These are phyloP conservation scores for Scaptomyza pallida DNA, from an alignment of 1,140 invertebrate genomes.

Conservation along the genomic window DNA sequence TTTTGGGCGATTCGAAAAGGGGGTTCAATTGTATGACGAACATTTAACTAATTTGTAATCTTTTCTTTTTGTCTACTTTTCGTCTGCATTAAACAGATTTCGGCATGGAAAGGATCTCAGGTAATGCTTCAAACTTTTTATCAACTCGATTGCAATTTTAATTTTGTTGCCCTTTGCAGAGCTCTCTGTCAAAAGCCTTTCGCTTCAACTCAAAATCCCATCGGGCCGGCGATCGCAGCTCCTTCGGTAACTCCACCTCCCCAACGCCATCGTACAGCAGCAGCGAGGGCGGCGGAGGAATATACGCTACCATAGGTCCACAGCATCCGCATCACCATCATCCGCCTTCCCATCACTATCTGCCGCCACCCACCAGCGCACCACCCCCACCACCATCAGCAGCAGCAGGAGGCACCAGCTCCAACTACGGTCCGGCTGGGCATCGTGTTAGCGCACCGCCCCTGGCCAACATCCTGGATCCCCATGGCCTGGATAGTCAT, in stretches of 20 bases:
- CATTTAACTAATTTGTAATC: slow-evolving; percentile 19
- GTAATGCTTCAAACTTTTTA: slow-evolving; percentile 30
- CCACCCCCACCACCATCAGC: slow-evolving; percentile 84
- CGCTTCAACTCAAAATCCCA: slow-evolving; percentile 77
- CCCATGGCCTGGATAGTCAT: slow-evolving; percentile 49
- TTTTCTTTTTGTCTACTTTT: slow-evolving; percentile 9
- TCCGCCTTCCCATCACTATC: slow-evolving; percentile 71
- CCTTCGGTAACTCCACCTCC: slow-evolving; percentile 82
- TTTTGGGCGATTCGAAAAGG: background rate
- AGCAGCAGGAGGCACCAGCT: slow-evolving; percentile 31
- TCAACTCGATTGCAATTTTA: background rate
- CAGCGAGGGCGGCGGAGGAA: slow-evolving; percentile 83
- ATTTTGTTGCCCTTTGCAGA: slow-evolving; percentile 37
- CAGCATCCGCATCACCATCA: slow-evolving; percentile 84
- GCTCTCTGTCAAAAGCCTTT: slow-evolving; percentile 84
- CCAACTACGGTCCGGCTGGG: slow-evolving; percentile 70
- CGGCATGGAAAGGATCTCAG: slow-evolving; percentile 84
- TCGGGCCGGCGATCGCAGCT: slow-evolving; percentile 76
- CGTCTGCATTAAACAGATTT: slow-evolving; percentile 61
- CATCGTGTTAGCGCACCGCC: slow-evolving; percentile 85
- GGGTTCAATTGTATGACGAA: background rate
- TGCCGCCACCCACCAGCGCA: slow-evolving; percentile 86
- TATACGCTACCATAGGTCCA: slow-evolving; percentile 84
- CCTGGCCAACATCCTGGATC: slow-evolving; percentile 65
- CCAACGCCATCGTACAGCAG: slow-evolving; percentile 84